Evolutionary conservation across 2,888 invertebrate genomes (phyloP).

Genomic region (Agriotes lineatus): DNA sequence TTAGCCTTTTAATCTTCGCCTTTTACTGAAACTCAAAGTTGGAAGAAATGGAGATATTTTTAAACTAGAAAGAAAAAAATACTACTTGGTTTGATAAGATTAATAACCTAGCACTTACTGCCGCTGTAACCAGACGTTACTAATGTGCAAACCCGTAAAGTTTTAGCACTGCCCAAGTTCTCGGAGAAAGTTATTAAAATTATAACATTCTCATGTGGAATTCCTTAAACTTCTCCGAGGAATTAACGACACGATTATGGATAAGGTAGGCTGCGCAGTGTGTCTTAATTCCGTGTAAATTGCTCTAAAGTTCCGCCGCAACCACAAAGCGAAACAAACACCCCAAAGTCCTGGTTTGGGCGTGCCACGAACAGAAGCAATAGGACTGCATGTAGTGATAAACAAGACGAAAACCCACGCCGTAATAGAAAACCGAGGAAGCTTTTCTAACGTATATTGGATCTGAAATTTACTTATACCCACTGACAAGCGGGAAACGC

Average conservation of each 20-base stretch:
- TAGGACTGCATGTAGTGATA: conserved; percentile 19
- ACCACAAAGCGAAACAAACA: not conserved
- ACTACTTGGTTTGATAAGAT: no score
- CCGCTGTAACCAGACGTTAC: no score
- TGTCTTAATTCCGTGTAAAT: conserved; percentile 10
- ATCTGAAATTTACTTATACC: conserved; percentile 21
- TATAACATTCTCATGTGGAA: conserved; percentile 7
- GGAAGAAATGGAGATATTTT: no score
- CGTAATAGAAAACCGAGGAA: conserved; percentile 16
- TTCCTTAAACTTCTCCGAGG: not conserved
- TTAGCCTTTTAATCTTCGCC: no score
- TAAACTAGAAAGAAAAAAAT: no score
- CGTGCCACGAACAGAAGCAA: conserved; percentile 12
- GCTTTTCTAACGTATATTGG: conserved; percentile 23
- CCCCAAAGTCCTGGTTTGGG: not conserved
- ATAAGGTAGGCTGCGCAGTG: conserved; percentile 7
- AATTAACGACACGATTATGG: not conserved
- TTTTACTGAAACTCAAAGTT: no score
- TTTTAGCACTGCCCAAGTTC: no score
- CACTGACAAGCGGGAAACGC: not conserved
- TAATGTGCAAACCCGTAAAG: no score
- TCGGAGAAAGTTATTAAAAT: conserved; percentile 1
- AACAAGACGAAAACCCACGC: conserved; percentile 13
- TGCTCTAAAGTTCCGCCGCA: not conserved
- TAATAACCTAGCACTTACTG: no score